Evolutionary conservation across 1,140 invertebrate species (phyloP), one percentile per base, ranked within the genome.

Genomic region (Diprion similis): DNA sequence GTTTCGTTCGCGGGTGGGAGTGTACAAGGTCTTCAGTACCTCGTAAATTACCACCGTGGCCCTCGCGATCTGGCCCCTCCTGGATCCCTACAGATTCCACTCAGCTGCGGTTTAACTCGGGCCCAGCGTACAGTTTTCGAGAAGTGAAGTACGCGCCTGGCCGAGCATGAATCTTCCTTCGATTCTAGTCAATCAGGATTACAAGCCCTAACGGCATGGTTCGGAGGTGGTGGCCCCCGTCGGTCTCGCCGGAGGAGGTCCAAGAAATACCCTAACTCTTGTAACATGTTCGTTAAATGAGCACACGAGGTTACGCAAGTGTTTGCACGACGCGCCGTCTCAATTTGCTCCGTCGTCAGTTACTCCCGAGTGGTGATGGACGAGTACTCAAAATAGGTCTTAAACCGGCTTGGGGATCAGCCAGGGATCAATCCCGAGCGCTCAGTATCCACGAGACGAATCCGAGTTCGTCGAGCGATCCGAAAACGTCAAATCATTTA

Each of bases 11-110:
- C 80, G 83, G 84, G 84, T 86, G 83, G 83, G 85, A 87, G 85
- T 85, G 83, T 87, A 87, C 86, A 87, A 88, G 85, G 85, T 86
- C 86, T 87, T 87, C 86, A 84, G 86, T 88, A 87, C 85, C 85
- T 88, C 86, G 84, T 87, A 87, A 87, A 88, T 87, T 88, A 87
- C 83, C 83, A 76, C 81, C 78, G 74, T 74, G 73, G 71, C 48
- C 74, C 75, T 68, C 70, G 47, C 66, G 71, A 75, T 75, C 51
- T 74, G 79, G 74, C 76, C 71, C 73, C 74, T 78, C 77, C 78
- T 78, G 71, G 74, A 76, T 75, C 71, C 78, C 79, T 76, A 46
- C 72, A 68, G 66, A 59, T 65, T 73, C 18, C 47, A 24, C 75
- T 24, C 51, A 68, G 37, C 66, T 51, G 68, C 51, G 51, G 51